Percentiles rank a stretch among this genome's conserved stretches.
Evolutionary conservation across 2,113 vertebrate genomes (phyloP).

Genomic region (Cryptotis parvus): DNA sequence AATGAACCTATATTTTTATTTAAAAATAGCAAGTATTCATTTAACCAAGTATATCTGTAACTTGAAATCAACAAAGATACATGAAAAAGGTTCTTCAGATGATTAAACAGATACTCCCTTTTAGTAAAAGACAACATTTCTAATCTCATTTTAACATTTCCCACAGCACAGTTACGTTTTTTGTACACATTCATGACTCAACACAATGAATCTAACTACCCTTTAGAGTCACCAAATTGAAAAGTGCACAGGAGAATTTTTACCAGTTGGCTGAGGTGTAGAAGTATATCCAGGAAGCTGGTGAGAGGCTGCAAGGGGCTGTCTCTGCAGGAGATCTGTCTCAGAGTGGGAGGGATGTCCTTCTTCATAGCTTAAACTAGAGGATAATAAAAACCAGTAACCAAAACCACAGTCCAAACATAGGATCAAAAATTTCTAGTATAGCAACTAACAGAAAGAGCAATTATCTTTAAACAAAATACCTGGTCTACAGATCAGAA

Average conservation of each 20-base stretch:
- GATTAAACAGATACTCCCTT: constrained; percentile 24
- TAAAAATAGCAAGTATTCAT: constrained; percentile 4
- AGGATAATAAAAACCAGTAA: constrained; percentile 81
- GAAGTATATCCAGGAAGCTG: constrained; percentile 94
- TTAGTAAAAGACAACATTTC: constrained; percentile 50
- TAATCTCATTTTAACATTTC: constrained; percentile 51
- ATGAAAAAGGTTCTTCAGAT: constrained; percentile 33
- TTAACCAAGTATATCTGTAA: constrained; percentile 66
- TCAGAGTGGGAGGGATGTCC: constrained; percentile 93
- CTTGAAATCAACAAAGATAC: constrained; percentile 48
- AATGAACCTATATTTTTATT: neutral
- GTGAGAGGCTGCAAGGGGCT: constrained; percentile 93
- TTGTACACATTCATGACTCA: neutral
- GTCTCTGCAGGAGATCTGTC: constrained; percentile 95
- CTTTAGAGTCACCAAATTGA: constrained; percentile 19
- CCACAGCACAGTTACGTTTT: neutral
- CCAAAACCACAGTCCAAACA: constrained; percentile 58
- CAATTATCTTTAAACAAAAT: constrained; percentile 40
- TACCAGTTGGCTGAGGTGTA: constrained; percentile 94
- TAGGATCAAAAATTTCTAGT: constrained; percentile 43
- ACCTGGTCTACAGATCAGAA: neutral
- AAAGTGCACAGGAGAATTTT: constrained; percentile 59
- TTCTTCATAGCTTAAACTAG: constrained; percentile 96
- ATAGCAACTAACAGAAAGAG: constrained; percentile 42
- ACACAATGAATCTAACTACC: neutral